Evolutionary conservation across 1,140 invertebrate species (phyloP).

Genomic region (Maconellicoccus hirsutus): DNA sequence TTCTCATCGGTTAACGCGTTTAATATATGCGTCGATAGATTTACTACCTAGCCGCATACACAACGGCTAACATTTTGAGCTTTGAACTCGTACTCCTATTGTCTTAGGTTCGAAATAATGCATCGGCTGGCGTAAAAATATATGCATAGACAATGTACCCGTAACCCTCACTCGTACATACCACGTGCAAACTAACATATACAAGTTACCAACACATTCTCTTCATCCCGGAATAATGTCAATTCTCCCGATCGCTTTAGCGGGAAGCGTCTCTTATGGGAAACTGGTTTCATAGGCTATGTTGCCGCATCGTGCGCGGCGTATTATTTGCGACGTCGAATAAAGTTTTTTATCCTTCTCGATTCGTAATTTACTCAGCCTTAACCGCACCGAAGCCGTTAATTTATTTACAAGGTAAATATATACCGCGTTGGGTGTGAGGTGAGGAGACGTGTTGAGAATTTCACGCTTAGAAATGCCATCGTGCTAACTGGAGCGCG

Average conservation of each 20-base stretch:
- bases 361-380: background rate
- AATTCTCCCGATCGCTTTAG: background rate
- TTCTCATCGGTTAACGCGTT: too few relatives aligned
- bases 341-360: background rate
- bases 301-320: background rate
- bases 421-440: background rate
- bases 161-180: background rate
- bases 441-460: background rate
- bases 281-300: background rate
- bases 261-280: background rate
- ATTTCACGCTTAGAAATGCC: background rate
- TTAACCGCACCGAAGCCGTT: background rate
- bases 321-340: background rate
- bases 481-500: background rate
- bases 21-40: too few relatives aligned
- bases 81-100: background rate
- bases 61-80: background rate
- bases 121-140: background rate
- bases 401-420: constrained; percentile 10
- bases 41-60: too few relatives aligned
- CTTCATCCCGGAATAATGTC: background rate
- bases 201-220: background rate
- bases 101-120: background rate
- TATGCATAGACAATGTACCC: constrained; percentile 7
- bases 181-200: background rate